Evolutionary conservation across 2,888 invertebrate species (phyloP), one percentile per base, ranked within the genome.

Genomic region (Drosophila rubida): DNA sequence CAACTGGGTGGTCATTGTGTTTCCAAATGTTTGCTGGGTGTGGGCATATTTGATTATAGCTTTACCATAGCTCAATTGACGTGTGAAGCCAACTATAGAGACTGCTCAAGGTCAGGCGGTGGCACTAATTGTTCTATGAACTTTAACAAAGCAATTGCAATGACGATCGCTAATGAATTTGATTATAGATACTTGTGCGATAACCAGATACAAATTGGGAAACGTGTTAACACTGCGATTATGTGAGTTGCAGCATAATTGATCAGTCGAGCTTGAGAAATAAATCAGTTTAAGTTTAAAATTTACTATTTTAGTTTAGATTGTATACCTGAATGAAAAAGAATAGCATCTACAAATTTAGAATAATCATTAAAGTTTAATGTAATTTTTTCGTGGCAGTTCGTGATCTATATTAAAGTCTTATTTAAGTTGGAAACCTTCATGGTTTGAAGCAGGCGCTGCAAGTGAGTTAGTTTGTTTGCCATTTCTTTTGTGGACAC

Each of bases 1-100:
- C 32, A 32, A n/a, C 32, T 87, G 87, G 87, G 84, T 86, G 88
- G 84, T 54, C 84, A 30, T 23, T 19, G n/a, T 9, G n/a, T 25
- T 9, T 16, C 14, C 25, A 25, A 30, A 19, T 41, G 13, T 58
- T 25, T 25, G 39, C 50, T 69, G 83, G 69, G 61, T 77, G 83
- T 77, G 77, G 42, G 65, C 45, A 42, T 8, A 55, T 30, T 32
- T 82, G 51, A 85, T 88, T 82, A 74, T 68, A 23, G 80, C 73
- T 57, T 66, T 66, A 46, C 6, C 50, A 46, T 46, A 53, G 75
- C 69, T 78, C 81, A 80, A 75, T 69, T 72, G 69, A 68, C 72
- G 75, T 71, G 70, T 63, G 64, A 78, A 58, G n/a, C 71, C 62
- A 30, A 23, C 51, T 8, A 19, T 8, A 8, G 11, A 50, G 25